These are phyloP conservation scores for Cryptophagus acutangulus DNA, from an alignment of 2,888 invertebrate genomes.

Conservation along the genomic window DNA sequence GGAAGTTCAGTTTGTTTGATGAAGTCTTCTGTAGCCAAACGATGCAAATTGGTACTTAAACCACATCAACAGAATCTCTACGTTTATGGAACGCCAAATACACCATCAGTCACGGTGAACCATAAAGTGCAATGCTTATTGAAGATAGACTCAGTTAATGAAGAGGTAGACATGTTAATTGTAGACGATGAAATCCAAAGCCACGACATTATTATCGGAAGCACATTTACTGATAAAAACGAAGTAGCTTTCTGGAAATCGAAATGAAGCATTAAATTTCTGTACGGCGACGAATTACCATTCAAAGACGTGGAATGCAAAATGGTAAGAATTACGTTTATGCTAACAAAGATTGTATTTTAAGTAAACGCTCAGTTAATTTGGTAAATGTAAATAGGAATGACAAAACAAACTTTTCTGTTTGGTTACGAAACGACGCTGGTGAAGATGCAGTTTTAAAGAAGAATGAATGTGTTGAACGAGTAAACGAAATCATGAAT, in stretches of 20 bases:
- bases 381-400: conserved; percentile 2
- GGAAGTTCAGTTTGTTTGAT: conserved; percentile 28
- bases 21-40: conserved; percentile 16
- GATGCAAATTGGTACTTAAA: conserved; percentile 1
- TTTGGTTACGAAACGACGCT: conserved; percentile 6
- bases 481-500: not conserved
- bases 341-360: no score
- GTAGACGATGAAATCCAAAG: conserved; percentile 27
- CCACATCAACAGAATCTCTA: conserved; percentile 5
- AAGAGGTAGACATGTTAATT: conserved; percentile 20
- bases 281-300: not conserved
- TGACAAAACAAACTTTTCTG: conserved; percentile 1
- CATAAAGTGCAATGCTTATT: not conserved
- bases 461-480: not conserved
- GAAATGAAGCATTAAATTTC: not conserved
- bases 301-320: not conserved
- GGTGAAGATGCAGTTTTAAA: conserved; percentile 1
- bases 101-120: not conserved
- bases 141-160: conserved; percentile 18
- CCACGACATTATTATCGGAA: conserved; percentile 25
- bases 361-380: no score
- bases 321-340: not conserved
- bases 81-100: conserved; percentile 1
- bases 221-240: conserved; percentile 21
- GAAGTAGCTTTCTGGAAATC: not conserved